Percentiles rank a stretch among this genome's conserved stretches.
Conservation (phyloP, 2,797 vertebrate species). For the Acipenser transmontanus region DNA sequence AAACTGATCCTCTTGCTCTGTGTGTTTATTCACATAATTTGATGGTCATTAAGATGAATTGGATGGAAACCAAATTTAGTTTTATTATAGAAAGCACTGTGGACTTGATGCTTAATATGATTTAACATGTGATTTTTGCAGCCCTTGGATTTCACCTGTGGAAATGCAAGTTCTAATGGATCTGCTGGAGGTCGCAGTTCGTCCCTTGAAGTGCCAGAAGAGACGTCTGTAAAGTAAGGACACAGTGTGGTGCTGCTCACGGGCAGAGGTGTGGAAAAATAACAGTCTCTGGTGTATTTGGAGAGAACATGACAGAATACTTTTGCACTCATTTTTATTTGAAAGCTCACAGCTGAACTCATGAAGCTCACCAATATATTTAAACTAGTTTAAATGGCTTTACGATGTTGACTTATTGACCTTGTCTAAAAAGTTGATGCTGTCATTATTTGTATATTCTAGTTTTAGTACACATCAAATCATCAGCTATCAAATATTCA, state of each 20-base stretch:
- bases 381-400: too few species aligned
- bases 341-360: not conserved
- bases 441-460: too few species aligned
- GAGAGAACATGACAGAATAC: constrained; percentile 8
- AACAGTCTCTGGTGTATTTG: not conserved
- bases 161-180: constrained; percentile 80
- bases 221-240: constrained; percentile 90
- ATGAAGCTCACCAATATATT: too few species aligned
- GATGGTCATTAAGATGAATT: not conserved
- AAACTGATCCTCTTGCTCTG: not conserved
- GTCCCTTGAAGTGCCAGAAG: constrained; percentile 84
- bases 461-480: too few species aligned
- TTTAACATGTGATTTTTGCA: constrained; percentile 55
- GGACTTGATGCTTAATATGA: not conserved
- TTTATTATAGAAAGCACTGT: not conserved
- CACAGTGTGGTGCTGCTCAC: not conserved
- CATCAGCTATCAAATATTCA: too few species aligned
- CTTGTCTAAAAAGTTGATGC: too few species aligned
- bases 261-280: not conserved
- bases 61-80: not conserved
- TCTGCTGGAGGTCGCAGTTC: constrained; percentile 78
- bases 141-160: constrained; percentile 77
- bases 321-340: constrained; percentile 8
- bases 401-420: too few species aligned
- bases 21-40: not conserved